A percentile compares a stretch with the other conserved stretches of the same genome.
phyloP scores from a whole-genome alignment of 2,113 vertebrate genomes.

The Antigone vipio region DNA sequence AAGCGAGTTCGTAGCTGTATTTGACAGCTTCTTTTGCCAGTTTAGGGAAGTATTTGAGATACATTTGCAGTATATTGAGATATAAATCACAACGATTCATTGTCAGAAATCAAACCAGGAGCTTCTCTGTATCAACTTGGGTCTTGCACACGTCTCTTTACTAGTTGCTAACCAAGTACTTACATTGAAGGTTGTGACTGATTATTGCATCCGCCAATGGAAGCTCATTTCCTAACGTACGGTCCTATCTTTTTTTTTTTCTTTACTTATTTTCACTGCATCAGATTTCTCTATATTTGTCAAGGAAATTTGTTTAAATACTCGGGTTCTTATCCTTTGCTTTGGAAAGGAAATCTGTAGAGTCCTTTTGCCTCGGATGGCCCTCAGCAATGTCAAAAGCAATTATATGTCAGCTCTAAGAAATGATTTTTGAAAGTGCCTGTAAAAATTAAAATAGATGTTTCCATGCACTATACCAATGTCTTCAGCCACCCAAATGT shows the following conservation, averaged over 20 bases:
- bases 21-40: not conserved
- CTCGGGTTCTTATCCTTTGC: not conserved
- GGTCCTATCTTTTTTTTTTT: not conserved
- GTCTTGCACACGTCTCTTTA: not conserved
- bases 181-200: not conserved
- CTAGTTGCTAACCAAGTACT: not conserved
- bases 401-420: slow-evolving; percentile 3
- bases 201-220: not conserved
- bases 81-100: not conserved
- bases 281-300: not conserved
- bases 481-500: not conserved
- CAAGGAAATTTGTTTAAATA: slow-evolving; percentile 7
- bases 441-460: slow-evolving; percentile 37
- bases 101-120: not conserved
- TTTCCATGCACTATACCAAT: not conserved
- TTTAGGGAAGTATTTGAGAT: not conserved
- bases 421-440: not conserved
- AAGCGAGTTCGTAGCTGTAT: not conserved
- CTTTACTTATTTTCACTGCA: not conserved
- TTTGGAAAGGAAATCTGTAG: not conserved
- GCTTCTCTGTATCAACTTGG: not conserved
- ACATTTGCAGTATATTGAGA: not conserved
- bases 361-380: not conserved
- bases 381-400: slow-evolving; percentile 30
- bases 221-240: not conserved